Evolutionary conservation across 2,888 invertebrate species (phyloP).

Genomic region (Meteorus colon): DNA sequence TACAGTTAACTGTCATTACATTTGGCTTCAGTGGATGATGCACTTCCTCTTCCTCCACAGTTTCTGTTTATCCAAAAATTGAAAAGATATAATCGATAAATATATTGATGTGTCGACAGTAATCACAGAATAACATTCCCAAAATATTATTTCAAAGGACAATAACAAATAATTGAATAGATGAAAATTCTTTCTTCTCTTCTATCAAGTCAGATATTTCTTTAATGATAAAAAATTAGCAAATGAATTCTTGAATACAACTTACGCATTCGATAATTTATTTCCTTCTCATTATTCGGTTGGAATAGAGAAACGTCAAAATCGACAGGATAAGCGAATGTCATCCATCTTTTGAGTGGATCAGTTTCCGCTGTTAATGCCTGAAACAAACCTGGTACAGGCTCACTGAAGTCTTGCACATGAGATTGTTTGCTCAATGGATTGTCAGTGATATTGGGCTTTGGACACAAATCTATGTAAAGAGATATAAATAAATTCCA

Average conservation of each 20-base stretch:
- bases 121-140: not conserved
- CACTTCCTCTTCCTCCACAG: constrained; percentile 80
- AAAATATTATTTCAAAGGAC: not conserved
- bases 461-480: constrained; percentile 89
- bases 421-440: constrained; percentile 86
- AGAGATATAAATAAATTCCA: constrained; percentile 49
- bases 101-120: too few species aligned
- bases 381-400: constrained; percentile 88
- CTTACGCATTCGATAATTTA: constrained; percentile 84
- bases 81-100: not conserved
- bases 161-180: too few species aligned
- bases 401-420: constrained; percentile 88
- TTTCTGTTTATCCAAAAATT: constrained; percentile 74
- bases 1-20: constrained; percentile 87
- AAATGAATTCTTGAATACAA: constrained; percentile 52
- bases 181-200: too few species aligned
- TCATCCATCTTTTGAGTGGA: constrained; percentile 86
- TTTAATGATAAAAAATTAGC: constrained; percentile 1
- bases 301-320: constrained; percentile 80
- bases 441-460: constrained; percentile 85
- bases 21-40: constrained; percentile 77
- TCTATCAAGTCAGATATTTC: too few species aligned
- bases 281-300: constrained; percentile 81
- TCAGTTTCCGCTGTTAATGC: constrained; percentile 88
- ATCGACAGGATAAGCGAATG: constrained; percentile 86